Percentiles rank a stretch among this genome's conserved stretches.
phyloP scores from a whole-genome alignment of 2,797 vertebrate species.

The Etheostoma perlongum region DNA sequence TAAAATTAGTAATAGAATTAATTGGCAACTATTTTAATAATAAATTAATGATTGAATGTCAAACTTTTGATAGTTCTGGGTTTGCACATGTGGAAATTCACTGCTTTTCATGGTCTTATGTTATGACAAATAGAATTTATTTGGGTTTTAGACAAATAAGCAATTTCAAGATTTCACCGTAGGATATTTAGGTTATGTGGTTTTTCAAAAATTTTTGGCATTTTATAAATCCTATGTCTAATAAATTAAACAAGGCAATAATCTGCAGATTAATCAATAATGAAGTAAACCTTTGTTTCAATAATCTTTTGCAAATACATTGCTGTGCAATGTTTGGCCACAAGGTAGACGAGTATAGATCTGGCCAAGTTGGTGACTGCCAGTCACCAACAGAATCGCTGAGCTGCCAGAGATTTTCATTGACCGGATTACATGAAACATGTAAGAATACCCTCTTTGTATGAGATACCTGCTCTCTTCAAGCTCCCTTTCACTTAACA shows the following conservation, averaged over 20 bases:
- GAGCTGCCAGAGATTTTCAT: slow-evolving; percentile 15
- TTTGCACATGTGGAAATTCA: background rate
- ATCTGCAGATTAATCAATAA: background rate
- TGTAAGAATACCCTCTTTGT: background rate
- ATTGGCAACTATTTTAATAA: background rate
- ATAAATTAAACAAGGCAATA: background rate
- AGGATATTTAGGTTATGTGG: background rate
- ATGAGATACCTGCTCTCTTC: background rate
- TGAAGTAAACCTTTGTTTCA: background rate
- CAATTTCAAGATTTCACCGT: background rate
- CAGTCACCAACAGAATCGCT: background rate
- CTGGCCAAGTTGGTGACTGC: background rate
- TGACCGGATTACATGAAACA: background rate
- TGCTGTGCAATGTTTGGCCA: background rate
- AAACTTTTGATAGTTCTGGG: background rate
- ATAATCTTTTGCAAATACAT: too few relatives aligned
- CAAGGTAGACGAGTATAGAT: background rate
- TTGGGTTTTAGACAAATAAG: too few relatives aligned
- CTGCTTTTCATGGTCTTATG: too few relatives aligned
- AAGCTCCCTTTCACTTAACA: slow-evolving; percentile 1
- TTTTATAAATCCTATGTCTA: background rate
- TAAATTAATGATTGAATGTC: background rate
- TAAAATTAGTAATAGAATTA: background rate
- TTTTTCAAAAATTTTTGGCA: background rate
- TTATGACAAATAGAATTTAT: background rate